phyloP scores from a whole-genome alignment of 2,113 vertebrate species.

The Gymnobelideus leadbeateri region DNA sequence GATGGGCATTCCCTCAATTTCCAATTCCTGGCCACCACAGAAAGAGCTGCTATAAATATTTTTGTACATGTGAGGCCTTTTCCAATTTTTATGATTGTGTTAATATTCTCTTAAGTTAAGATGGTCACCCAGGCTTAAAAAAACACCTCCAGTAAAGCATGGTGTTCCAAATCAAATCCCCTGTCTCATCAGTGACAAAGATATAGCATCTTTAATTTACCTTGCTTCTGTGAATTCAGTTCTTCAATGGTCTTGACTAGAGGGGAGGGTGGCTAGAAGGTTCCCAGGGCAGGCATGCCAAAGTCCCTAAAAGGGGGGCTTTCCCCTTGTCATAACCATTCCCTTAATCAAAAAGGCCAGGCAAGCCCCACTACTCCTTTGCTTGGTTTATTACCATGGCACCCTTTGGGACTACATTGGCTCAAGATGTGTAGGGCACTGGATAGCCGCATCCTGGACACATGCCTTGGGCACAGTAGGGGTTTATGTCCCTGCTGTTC shows the following conservation, averaged over 20 bases:
- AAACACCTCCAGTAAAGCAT: neutral
- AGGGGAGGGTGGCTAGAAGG: neutral
- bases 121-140: neutral
- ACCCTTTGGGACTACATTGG: neutral
- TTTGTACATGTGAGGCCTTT: no score
- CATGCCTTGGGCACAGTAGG: neutral
- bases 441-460: neutral
- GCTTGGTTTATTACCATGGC: conserved; percentile 9
- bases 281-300: neutral
- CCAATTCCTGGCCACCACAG: no score
- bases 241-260: conserved; percentile 11
- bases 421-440: neutral
- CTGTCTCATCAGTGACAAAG: conserved; percentile 15
- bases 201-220: neutral
- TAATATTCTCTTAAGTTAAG: conserved; percentile 1
- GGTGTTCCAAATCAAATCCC: conserved; percentile 15
- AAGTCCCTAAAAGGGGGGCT: neutral
- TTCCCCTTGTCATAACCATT: neutral
- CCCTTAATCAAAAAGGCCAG: neutral
- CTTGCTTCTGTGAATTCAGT: neutral
- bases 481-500: neutral
- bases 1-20: no score
- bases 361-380: neutral
- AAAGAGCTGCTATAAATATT: no score
- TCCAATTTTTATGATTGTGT: no score